Conservation (phyloP, 2,888 invertebrate genomes). For the Mechanitis messenoides region DNA sequence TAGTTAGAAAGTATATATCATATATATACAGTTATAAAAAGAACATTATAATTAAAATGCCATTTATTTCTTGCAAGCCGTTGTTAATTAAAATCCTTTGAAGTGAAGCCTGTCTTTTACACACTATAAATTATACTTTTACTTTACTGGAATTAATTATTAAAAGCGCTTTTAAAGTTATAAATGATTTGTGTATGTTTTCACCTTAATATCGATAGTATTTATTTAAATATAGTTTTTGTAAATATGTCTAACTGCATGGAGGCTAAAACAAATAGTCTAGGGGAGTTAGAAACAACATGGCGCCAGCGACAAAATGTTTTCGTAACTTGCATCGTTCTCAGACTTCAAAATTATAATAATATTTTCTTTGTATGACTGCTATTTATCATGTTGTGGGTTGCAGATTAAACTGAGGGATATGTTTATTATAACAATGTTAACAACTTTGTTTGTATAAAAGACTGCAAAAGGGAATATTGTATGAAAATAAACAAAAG, state of each 20-base stretch:
- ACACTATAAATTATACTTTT: too few relatives aligned
- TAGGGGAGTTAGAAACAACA: conserved; percentile 43
- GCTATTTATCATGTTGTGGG: conserved; percentile 20
- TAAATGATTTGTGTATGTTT: neutral
- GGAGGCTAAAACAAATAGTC: conserved; percentile 30
- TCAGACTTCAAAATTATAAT: conserved; percentile 35
- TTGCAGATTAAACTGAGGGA: conserved; percentile 6
- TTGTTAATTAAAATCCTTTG: too few relatives aligned
- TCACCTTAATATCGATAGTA: conserved; percentile 12
- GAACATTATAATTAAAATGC: too few relatives aligned
- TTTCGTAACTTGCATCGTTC: conserved; percentile 44
- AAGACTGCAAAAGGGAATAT: neutral
- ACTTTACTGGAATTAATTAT: too few relatives aligned
- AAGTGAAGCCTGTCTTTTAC: too few relatives aligned
- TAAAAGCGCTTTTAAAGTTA: too few relatives aligned
- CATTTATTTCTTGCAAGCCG: neutral
- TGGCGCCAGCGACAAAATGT: conserved; percentile 42
- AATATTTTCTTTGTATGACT: conserved; percentile 30
- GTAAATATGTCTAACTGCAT: conserved; percentile 47
- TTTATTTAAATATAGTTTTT: conserved; percentile 21
- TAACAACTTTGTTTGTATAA: conserved; percentile 1
- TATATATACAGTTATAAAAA: too few relatives aligned
- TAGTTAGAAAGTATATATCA: neutral
- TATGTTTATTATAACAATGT: conserved; percentile 1
- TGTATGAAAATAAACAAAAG: too few relatives aligned